Evolutionary conservation across 2,113 vertebrate species (phyloP).

Genomic region (Spea multiplicata): DNA sequence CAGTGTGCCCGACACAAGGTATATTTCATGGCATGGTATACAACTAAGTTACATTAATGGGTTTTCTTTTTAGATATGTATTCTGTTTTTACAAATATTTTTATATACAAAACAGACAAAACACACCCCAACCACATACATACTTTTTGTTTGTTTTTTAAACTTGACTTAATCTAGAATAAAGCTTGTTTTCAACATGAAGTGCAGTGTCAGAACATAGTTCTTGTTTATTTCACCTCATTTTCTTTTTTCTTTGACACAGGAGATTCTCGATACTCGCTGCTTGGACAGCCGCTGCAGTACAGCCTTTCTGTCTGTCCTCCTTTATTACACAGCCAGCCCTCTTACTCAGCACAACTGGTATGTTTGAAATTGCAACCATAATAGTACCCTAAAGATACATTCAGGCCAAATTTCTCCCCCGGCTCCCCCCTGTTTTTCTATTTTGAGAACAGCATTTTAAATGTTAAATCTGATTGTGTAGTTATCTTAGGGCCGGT

Average conservation of each 20-base stretch:
- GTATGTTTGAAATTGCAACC: conserved; percentile 59
- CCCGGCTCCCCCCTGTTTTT: background rate
- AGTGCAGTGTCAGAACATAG: no score
- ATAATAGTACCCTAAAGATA: background rate
- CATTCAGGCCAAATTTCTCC: background rate
- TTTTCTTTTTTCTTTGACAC: background rate
- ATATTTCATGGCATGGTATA: conserved; percentile 35
- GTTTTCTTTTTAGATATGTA: background rate
- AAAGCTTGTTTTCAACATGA: no score
- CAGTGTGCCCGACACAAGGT: conserved; percentile 91
- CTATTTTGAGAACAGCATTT: background rate
- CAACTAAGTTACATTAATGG: no score
- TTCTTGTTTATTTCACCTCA: background rate
- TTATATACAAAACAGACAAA: no score
- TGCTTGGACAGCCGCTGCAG: conserved; percentile 93
- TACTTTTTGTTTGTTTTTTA: no score
- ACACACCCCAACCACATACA: no score
- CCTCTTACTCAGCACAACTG: conserved; percentile 88
- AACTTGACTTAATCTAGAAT: no score
- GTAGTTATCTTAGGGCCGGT: no score
- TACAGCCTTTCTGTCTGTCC: conserved; percentile 90
- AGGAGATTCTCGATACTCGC: conserved; percentile 90
- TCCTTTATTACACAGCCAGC: conserved; percentile 88
- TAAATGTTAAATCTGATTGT: no score
- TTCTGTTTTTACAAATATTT: background rate